Evolutionary conservation across 2,113 vertebrate genomes (phyloP).

Genomic region (Pseudopodoces humilis): DNA sequence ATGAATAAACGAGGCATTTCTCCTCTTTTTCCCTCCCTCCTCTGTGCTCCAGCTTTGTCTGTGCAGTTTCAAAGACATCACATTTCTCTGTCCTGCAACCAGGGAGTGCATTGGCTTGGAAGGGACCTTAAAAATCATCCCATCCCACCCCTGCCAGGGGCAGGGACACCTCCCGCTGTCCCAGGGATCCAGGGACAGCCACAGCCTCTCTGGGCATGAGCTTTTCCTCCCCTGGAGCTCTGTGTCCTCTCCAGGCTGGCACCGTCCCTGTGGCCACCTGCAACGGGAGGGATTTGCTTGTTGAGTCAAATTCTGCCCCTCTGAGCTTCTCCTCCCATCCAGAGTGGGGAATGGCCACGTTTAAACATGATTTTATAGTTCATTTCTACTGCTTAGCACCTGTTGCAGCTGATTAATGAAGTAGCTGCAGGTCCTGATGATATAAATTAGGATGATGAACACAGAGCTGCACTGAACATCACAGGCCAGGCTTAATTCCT

Average conservation of each 20-base stretch:
- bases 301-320: neutral
- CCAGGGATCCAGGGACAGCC: neutral
- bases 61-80: neutral
- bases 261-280: rapidly evolving
- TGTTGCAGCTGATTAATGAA: neutral
- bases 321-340: neutral
- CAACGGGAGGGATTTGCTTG: rapidly evolving
- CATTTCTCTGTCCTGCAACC: too few species aligned
- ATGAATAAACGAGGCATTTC: neutral
- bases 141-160: neutral
- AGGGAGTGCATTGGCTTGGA: neutral
- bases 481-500: neutral
- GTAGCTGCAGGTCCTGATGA: neutral
- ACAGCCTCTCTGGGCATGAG: rapidly evolving
- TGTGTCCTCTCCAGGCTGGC: neutral
- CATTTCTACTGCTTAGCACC: neutral
- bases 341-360: neutral
- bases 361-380: neutral
- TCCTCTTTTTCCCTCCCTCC: neutral
- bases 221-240: neutral
- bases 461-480: neutral
- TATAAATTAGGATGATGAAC: neutral
- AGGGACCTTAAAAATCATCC: neutral
- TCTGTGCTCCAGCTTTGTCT: neutral
- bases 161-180: neutral